Evolutionary conservation across 2,113 vertebrate genomes (phyloP), one percentile per base, ranked within the genome.

Genomic region (Ginglymostoma cirratum): DNA sequence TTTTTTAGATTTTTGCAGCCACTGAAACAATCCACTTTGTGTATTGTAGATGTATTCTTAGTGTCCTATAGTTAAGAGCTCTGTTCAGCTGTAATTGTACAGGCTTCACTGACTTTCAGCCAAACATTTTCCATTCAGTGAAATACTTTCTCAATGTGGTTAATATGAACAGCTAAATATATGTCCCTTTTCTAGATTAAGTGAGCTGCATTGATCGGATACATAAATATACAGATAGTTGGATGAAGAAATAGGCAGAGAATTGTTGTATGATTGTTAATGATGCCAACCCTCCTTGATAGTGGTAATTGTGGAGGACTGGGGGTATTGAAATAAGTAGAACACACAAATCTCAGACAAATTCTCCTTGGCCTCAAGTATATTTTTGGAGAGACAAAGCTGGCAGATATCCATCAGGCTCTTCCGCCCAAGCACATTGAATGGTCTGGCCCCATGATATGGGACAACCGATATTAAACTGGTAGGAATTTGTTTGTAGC

Each of bases 41-140:
- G 69, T 72, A 95, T 95, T 95, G 94, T 95, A 52, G 67, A 95
- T 95, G 94, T 52, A 76, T 95, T 76, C 94, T 95, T 48, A 72
- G 94, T 72, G 94, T 52, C 94, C 67, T 70, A 95, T 45, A 95
- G 94, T 76, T 95, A 72, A 72, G 34, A 52, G 67, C 67, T 8
- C 69, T 72, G 94, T 70, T 95, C 61, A 93, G 89, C 89, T 93
- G 89, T 61, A 93, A 93, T 66, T 66, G 89, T 93, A 6, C 89
- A 66, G 89, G 89, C 15, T 66, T 67, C 61, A 93, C 45, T 21
- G 90, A 67, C 42, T 52, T 45, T 42, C 93, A 52, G 94, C 94
- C 94, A 95, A 95, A 95, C 67, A 48, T 70, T 38, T 95, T 72
- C 45, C 67, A 95, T 95, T 95, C 94, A 95, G 42, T 95, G 69